Evolutionary conservation across 1,140 invertebrate species (phyloP), one percentile per base, ranked within the genome.

Genomic region (Leptinotarsa lineolata): DNA sequence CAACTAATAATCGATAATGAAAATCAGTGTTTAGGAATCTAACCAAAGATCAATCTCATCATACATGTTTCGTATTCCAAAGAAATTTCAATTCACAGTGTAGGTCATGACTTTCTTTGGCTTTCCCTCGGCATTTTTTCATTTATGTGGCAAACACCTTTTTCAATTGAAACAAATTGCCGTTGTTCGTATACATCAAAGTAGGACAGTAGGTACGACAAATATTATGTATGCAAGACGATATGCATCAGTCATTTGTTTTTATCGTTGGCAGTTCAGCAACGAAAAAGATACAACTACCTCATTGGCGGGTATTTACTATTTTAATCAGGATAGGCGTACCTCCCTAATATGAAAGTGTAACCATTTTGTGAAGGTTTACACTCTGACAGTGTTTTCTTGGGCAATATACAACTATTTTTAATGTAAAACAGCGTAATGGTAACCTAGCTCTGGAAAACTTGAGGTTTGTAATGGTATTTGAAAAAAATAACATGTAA

Each of bases 51-150:
- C 30, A 39, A 39, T 11, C 30, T 39, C 30, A 11, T 39, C 30
- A 2, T 39, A 39, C 30, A 39, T 39, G n/a, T 15, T 54, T 54
- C 48, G n/a, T 54, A 54, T 54, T 18, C 48, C 4, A 54, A 54
- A 16, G 48, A 54, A 54, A 54, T 54, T 54, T 54, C 18, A 65
- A 39, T 61, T 61, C 4, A 13, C 60, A 61, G 63, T 65, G 24
- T 65, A 24, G 63, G 63, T 65, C 63, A 65, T 70, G 12, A 48
- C 69, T 63, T 70, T 70, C 69, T 70, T 61, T 30, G 63, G 63
- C 70, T 72, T 72, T 72, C 70, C 70, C 70, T 45, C 24, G 65
- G 46, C 20, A 66, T 66, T 70, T 70, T 70, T 24, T 59, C 60
- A 59, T 39, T 39, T 46, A 72, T 63, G 63, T 24, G 63, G 63